Percentiles rank a stretch among this genome's conserved stretches.
Evolutionary conservation across 1,140 invertebrate genomes (phyloP).

Genomic region (Anastrepha ludens): DNA sequence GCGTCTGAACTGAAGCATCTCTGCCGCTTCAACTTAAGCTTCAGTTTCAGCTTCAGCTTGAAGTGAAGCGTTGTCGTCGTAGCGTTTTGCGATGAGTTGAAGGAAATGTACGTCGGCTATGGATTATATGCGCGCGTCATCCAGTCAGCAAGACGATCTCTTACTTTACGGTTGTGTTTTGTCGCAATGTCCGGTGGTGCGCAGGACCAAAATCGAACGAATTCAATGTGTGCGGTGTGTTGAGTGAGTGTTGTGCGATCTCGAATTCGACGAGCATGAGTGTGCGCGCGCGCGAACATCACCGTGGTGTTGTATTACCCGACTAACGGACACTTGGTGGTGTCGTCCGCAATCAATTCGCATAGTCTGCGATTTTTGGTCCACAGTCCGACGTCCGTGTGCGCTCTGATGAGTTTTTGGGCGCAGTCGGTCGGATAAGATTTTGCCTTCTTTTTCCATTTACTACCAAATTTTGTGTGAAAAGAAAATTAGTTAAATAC

Average conservation of each 20-base stretch:
- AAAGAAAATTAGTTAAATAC: neutral
- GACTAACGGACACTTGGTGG: constrained; percentile 19
- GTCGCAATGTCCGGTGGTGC: constrained; percentile 34
- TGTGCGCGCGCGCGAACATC: neutral
- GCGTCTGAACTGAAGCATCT: constrained; percentile 2
- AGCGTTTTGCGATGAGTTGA: constrained; percentile 49
- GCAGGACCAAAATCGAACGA: constrained; percentile 35
- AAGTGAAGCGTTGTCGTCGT: constrained; percentile 54
- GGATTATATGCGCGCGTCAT: constrained; percentile 58
- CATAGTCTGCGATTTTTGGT: constrained; percentile 2
- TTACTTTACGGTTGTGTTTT: constrained; percentile 73
- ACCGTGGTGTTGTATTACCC: neutral
- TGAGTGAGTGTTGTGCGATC: constrained; percentile 33
- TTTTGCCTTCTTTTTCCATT: neutral
- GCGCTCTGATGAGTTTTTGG: neutral
- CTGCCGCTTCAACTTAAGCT: neutral
- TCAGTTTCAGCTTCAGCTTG: neutral
- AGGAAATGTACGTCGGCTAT: constrained; percentile 35
- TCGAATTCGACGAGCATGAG: neutral
- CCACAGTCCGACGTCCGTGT: constrained; percentile 15
- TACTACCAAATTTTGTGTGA: neutral
- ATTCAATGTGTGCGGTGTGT: constrained; percentile 5
- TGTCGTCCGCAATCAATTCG: neutral
- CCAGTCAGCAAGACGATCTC: constrained; percentile 73
- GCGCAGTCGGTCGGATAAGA: neutral